These are phyloP conservation scores for western clawed frog (Xenopus tropicalis) DNA, from an alignment of 2,113 vertebrate genomes.

Conservation along the genomic window UCB_Xtro_10.0 CM004448.2:90969501-90970000, in stretches of 20 bases:
- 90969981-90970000: neutral
- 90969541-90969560: too few species aligned
- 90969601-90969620: too few species aligned
- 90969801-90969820: constrained; percentile 29
- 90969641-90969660: too few species aligned
- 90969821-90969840: constrained; percentile 42
- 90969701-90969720: constrained; percentile 41
- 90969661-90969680: too few species aligned
- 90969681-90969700: rapidly evolving
- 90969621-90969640: too few species aligned
- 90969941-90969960: neutral
- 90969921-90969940: constrained; percentile 16
- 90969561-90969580: too few species aligned
- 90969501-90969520: too few species aligned
- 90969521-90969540: too few species aligned
- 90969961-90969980: neutral
- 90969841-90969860: constrained; percentile 35
- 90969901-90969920: constrained; percentile 46
- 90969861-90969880: constrained; percentile 40
- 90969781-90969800: constrained; percentile 33
- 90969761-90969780: constrained; percentile 46
- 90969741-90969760: constrained; percentile 40
- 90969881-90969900: constrained; percentile 44
- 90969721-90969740: constrained; percentile 34
- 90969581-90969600: too few species aligned